Conservation (phyloP, 2,113 vertebrate species). For the Elaphurus davidianus region DNA sequence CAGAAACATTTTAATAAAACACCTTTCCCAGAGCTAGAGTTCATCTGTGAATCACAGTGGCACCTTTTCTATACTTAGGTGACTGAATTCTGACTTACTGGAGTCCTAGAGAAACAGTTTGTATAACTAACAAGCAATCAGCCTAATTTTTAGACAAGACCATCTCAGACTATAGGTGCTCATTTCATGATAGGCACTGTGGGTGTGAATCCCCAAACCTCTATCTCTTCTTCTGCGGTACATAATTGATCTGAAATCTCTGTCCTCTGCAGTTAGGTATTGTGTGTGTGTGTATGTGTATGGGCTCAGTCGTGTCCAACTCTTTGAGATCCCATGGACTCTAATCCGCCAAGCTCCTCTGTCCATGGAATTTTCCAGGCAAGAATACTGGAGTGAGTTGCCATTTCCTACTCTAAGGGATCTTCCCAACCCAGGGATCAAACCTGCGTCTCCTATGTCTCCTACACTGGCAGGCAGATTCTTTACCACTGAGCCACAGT, state of each 20-base stretch:
- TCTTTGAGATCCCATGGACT: background rate
- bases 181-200: background rate
- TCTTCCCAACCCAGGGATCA: background rate
- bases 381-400: background rate
- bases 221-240: background rate
- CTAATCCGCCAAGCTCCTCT: background rate
- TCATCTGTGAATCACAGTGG: background rate
- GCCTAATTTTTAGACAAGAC: background rate
- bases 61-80: background rate
- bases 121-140: background rate
- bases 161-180: background rate
- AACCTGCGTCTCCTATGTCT: background rate
- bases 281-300: background rate
- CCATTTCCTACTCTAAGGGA: background rate
- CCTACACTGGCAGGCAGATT: background rate
- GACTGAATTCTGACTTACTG: background rate
- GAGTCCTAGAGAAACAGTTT: background rate
- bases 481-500: background rate
- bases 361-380: background rate
- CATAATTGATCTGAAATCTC: background rate
- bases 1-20: background rate
- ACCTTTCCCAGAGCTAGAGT: background rate
- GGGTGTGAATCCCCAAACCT: background rate
- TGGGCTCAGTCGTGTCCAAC: background rate
- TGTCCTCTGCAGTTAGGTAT: background rate